Percentiles rank a stretch among this genome's conserved stretches.
phyloP scores from a whole-genome alignment of 2,113 vertebrate genomes.

The Nicator chloris region DNA sequence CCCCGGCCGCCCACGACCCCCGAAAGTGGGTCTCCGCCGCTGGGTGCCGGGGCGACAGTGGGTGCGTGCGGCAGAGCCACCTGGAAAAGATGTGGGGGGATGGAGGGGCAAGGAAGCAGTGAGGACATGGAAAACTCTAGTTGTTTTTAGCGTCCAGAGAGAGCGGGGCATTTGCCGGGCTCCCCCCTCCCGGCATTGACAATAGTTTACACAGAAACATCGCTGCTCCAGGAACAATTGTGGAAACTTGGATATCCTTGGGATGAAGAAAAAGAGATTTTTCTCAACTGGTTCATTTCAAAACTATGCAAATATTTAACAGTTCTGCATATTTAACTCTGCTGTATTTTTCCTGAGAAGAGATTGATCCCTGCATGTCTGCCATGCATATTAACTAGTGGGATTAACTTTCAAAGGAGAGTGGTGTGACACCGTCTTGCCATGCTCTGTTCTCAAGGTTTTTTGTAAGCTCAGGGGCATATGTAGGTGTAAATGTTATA shows the following conservation, averaged over 20 bases:
- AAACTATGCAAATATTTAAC: constrained; percentile 44
- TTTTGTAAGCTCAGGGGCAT: background rate
- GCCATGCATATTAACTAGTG: background rate
- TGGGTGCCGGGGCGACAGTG: background rate
- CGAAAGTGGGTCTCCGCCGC: background rate
- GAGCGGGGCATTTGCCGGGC: background rate
- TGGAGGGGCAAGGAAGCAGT: background rate
- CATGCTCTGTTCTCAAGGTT: background rate
- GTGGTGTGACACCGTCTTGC: background rate
- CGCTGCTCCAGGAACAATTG: background rate
- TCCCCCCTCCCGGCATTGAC: background rate
- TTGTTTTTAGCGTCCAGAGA: background rate
- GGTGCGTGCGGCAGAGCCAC: background rate
- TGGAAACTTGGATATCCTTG: constrained; percentile 35
- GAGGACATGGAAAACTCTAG: background rate
- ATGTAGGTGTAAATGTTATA: background rate
- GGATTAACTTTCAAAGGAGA: background rate
- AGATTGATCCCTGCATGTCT: background rate
- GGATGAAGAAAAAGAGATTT: background rate
- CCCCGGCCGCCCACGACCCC: too few species aligned
- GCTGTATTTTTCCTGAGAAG: background rate
- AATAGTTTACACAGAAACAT: background rate
- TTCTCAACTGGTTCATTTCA: constrained; percentile 8
- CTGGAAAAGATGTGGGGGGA: too few species aligned
- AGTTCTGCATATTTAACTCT: background rate